phyloP scores from a whole-genome alignment of 2,113 vertebrate genomes.

The Xenopus laevis region DNA sequence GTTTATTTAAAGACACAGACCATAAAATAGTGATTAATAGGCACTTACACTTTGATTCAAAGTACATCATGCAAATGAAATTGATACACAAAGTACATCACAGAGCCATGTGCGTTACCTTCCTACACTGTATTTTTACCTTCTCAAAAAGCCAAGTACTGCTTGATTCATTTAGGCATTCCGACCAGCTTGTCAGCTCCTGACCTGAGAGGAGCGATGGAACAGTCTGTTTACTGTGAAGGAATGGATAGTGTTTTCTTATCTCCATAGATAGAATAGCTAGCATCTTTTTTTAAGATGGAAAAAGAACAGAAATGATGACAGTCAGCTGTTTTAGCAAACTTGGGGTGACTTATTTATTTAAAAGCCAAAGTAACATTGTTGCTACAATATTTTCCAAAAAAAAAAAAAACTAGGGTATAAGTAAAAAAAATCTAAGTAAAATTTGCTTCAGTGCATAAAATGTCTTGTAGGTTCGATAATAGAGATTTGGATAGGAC shows the following conservation, averaged over 20 bases:
- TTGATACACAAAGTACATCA: constrained; percentile 34
- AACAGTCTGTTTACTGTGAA: constrained; percentile 31
- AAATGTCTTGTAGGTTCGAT: no score
- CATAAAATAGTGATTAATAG: no score
- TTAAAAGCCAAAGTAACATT: no score
- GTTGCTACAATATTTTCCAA: no score
- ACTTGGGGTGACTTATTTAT: no score
- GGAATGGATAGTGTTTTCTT: constrained; percentile 23
- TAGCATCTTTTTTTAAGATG: background rate
- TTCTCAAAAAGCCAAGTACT: constrained; percentile 34
- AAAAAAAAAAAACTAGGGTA: no score
- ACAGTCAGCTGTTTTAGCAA: no score
- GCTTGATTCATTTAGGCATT: constrained; percentile 21
- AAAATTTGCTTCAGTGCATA: no score
- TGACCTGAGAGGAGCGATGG: constrained; percentile 32
- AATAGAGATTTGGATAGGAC: no score
- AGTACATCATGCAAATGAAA: constrained; percentile 25
- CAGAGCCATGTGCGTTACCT: constrained; percentile 36
- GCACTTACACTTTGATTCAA: background rate
- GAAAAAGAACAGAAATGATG: no score
- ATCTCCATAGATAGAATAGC: background rate
- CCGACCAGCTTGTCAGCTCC: constrained; percentile 24
- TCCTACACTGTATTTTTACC: constrained; percentile 16
- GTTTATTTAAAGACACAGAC: no score
- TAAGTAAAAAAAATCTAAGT: no score